Evolutionary conservation across 2,113 vertebrate species (phyloP).

Genomic region (Nematolebias whitei): DNA sequence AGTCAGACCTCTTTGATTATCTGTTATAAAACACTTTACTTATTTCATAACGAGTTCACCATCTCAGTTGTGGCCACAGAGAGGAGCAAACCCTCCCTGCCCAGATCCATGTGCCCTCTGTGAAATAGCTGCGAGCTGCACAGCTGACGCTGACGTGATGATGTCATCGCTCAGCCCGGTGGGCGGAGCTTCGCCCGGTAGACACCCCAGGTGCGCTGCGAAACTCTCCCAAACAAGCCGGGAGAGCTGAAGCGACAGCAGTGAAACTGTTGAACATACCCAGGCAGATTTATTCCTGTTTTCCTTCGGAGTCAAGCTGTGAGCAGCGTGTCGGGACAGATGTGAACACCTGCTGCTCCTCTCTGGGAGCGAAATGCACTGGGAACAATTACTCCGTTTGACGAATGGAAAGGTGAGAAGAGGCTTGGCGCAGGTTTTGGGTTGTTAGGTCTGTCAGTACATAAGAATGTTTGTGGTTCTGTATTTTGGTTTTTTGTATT

Average conservation of each 20-base stretch:
- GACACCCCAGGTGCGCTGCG: slow-evolving; percentile 68
- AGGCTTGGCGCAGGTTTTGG: neutral
- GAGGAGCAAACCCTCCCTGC: too few relatives aligned
- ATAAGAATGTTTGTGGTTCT: neutral
- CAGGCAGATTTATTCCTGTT: too few relatives aligned
- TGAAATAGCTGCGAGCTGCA: slow-evolving; percentile 19
- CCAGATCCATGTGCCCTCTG: neutral
- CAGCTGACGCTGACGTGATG: slow-evolving; percentile 45
- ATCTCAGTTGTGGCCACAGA: neutral
- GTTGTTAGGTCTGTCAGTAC: neutral
- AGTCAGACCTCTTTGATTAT: neutral
- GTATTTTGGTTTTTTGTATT: neutral
- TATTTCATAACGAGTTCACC: neutral
- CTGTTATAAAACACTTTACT: neutral
- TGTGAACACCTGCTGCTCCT: slow-evolving; percentile 18
- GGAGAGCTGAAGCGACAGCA: neutral
- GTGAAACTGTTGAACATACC: neutral
- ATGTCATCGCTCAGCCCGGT: slow-evolving; percentile 58
- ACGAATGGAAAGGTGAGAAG: slow-evolving; percentile 78
- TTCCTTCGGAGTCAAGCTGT: neutral
- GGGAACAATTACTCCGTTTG: slow-evolving; percentile 77
- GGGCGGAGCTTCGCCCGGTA: slow-evolving; percentile 26
- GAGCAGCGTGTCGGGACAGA: slow-evolving; percentile 7
- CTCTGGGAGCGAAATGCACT: slow-evolving; percentile 72
- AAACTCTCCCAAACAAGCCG: slow-evolving; percentile 66